Evolutionary conservation across 2,888 invertebrate species (phyloP).

Genomic region (Cheilosia soror): DNA sequence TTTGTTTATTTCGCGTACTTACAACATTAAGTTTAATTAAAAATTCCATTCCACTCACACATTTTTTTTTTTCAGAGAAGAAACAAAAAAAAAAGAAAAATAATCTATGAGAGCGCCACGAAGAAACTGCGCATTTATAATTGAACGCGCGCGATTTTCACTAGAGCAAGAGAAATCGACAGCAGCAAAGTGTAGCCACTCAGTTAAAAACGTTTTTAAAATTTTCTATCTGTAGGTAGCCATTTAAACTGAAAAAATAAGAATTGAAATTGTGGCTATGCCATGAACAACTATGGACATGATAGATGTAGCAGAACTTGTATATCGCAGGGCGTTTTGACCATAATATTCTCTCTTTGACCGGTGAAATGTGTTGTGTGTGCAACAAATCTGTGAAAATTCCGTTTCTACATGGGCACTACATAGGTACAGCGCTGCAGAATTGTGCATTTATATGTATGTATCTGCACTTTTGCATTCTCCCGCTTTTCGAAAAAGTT

Average conservation of each 20-base stretch:
- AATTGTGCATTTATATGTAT: slow-evolving; percentile 13
- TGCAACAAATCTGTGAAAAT: slow-evolving; percentile 67
- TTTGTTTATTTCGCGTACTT: slow-evolving; percentile 42
- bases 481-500: slow-evolving; percentile 60
- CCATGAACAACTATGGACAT: not conserved
- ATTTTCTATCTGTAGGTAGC: slow-evolving; percentile 55
- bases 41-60: slow-evolving; percentile 52
- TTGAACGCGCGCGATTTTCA: slow-evolving; percentile 63
- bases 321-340: slow-evolving; percentile 52
- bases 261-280: slow-evolving; percentile 30
- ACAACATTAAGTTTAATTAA: slow-evolving; percentile 56
- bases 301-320: slow-evolving; percentile 43
- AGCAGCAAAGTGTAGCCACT: slow-evolving; percentile 8
- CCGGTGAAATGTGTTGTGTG: slow-evolving; percentile 57
- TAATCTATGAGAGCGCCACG: slow-evolving; percentile 40
- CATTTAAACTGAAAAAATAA: slow-evolving; percentile 51
- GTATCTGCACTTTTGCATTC: slow-evolving; percentile 34
- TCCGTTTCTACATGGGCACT: slow-evolving; percentile 1
- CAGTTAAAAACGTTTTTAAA: slow-evolving; percentile 22
- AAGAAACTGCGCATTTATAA: slow-evolving; percentile 72
- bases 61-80: slow-evolving; percentile 10
- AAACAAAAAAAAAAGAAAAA: slow-evolving; percentile 29
- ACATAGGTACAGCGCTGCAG: slow-evolving; percentile 7
- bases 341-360: slow-evolving; percentile 49
- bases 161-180: slow-evolving; percentile 57